These are phyloP conservation scores for Heterohyrax brucei DNA, from an alignment of 2,797 vertebrate species.

Conservation along the genomic window DNA sequence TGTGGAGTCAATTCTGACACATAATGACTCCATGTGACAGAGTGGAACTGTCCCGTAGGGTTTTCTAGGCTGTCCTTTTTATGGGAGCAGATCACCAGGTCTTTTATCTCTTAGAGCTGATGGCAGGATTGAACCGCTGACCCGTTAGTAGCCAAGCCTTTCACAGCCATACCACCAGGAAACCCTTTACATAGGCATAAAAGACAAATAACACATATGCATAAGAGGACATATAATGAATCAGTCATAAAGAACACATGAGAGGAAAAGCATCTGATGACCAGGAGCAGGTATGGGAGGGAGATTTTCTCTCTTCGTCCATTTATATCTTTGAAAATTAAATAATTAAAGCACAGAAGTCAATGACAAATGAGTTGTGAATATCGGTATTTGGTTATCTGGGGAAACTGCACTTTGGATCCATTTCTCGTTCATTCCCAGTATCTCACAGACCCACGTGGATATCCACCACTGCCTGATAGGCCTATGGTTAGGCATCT, in stretches of 20 bases:
- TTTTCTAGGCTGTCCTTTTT: background rate
- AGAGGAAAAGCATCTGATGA: background rate
- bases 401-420: background rate
- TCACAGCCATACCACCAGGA: background rate
- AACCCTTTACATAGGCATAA: background rate
- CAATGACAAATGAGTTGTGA: background rate
- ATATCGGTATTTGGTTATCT: background rate
- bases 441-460: background rate
- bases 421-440: conserved; percentile 1
- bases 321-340: conserved; percentile 53
- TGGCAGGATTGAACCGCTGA: background rate
- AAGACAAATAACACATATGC: background rate
- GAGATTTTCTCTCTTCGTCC: background rate
- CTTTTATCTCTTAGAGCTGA: background rate
- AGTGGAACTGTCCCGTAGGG: background rate
- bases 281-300: background rate
- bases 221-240: background rate
- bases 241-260: background rate
- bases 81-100: background rate
- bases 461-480: background rate
- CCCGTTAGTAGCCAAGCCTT: background rate
- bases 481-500: background rate
- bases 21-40: background rate
- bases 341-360: conserved; percentile 37
- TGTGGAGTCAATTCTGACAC: background rate